Percentiles rank a stretch among this genome's conserved stretches.
These are phyloP conservation scores for Pyrocephalus nanus DNA, from an alignment of 2,797 vertebrate species.

Conservation along the genomic window DNA sequence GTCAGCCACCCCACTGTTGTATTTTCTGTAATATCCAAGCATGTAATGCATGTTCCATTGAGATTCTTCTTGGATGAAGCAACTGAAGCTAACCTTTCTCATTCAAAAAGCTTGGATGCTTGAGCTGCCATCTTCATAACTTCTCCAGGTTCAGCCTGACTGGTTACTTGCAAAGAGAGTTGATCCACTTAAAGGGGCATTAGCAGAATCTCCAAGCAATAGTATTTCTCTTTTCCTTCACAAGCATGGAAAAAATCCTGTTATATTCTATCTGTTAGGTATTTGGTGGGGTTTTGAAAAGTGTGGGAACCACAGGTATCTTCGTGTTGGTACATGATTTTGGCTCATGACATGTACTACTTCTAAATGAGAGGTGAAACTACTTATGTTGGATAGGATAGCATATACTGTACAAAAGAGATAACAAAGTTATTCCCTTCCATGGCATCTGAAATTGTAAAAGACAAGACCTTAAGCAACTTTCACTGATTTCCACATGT, in stretches of 20 bases:
- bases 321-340: rapidly evolving
- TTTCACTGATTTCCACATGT: not conserved
- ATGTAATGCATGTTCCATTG: not conserved
- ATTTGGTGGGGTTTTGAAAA: not conserved
- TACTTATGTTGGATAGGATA: not conserved
- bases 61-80: not conserved
- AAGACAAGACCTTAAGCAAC: not conserved
- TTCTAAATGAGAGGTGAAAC: not conserved
- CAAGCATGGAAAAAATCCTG: not conserved
- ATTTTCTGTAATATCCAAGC: not conserved
- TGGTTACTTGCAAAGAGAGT: not conserved
- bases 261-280: not conserved
- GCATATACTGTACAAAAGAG: not conserved
- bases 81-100: not conserved
- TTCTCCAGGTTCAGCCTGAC: not conserved
- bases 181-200: not conserved
- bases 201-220: not conserved
- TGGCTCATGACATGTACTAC: not conserved
- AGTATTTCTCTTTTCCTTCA: not conserved
- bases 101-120: not conserved
- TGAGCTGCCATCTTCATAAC: not conserved
- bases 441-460: not conserved
- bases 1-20: not conserved
- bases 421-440: not conserved
- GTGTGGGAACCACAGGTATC: not conserved